Evolutionary conservation across 2,888 invertebrate species (phyloP).

Genomic region (Chesias legatella): DNA sequence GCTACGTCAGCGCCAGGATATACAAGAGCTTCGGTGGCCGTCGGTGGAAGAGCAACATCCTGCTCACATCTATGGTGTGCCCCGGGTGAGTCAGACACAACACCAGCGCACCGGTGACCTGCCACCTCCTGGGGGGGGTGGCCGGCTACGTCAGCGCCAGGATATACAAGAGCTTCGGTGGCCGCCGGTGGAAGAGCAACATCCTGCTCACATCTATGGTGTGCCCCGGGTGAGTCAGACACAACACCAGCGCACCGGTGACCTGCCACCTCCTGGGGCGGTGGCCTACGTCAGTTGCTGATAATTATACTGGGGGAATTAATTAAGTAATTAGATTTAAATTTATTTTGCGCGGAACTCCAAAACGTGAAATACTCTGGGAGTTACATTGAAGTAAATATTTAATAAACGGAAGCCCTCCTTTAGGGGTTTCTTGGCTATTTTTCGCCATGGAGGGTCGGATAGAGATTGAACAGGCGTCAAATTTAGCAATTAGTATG

Average conservation of each 20-base stretch:
- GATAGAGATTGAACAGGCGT: no score
- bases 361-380: no score
- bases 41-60: slow-evolving; percentile 98
- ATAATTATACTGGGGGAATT: no score
- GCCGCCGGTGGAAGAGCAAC: slow-evolving; percentile 99
- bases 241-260: no score
- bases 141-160: slow-evolving; percentile 98
- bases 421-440: no score
- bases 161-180: slow-evolving; percentile 99
- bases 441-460: no score
- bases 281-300: slow-evolving; percentile 99
- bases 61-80: slow-evolving; percentile 97
- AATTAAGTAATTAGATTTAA: no score
- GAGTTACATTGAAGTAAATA: no score
- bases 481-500: no score
- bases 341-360: no score
- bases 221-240: slow-evolving; percentile 94
- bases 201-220: slow-evolving; percentile 97
- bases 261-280: slow-evolving; percentile 98
- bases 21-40: slow-evolving; percentile 99
- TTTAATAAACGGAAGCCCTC: no score
- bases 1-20: slow-evolving; percentile 96
- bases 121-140: slow-evolving; percentile 97
- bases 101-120: slow-evolving; percentile 98
- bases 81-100: no score